phyloP scores from a whole-genome alignment of 2,888 invertebrate species.

The Eupeodes luniger region DNA sequence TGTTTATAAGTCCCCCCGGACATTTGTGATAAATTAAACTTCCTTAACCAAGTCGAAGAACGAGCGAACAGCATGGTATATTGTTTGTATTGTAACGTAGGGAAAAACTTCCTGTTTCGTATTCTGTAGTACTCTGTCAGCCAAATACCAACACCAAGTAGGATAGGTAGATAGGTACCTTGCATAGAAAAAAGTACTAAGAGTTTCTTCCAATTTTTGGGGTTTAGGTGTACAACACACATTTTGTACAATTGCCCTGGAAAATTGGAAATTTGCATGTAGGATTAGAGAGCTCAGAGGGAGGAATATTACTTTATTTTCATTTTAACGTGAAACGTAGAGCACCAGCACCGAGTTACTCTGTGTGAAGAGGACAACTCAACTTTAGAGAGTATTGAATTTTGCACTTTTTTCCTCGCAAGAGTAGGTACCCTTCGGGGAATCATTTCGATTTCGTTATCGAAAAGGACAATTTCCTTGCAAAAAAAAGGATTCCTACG shows the following conservation, averaged over 20 bases:
- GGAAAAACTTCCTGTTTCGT: conserved; percentile 32
- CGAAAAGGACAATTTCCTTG: conserved; percentile 17
- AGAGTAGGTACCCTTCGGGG: conserved; percentile 26
- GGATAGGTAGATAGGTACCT: neutral
- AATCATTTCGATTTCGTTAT: conserved; percentile 39
- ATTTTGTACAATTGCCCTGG: conserved; percentile 56
- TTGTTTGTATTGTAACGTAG: neutral
- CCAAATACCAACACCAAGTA: neutral
- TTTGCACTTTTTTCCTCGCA: conserved; percentile 30
- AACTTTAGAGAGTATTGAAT: conserved; percentile 49
- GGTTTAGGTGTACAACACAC: conserved; percentile 47
- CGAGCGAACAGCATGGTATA: neutral
- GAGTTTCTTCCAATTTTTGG: conserved; percentile 47
- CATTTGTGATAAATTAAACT: conserved; percentile 74
- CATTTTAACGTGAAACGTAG: conserved; percentile 26
- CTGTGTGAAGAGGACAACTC: conserved; percentile 26
- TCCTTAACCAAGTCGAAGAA: conserved; percentile 45
- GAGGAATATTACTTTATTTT: conserved; percentile 58
- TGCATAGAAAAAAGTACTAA: conserved; percentile 10
- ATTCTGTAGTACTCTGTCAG: conserved; percentile 17
- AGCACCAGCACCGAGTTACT: neutral
- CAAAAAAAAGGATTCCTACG: neutral
- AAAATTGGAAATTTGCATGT: conserved; percentile 74
- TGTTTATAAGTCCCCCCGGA: conserved; percentile 72
- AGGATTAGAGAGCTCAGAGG: conserved; percentile 52